Evolutionary conservation across 2,113 vertebrate species (phyloP), one percentile per base, ranked within the genome.

Genomic region (Eonycteris spelaea): DNA sequence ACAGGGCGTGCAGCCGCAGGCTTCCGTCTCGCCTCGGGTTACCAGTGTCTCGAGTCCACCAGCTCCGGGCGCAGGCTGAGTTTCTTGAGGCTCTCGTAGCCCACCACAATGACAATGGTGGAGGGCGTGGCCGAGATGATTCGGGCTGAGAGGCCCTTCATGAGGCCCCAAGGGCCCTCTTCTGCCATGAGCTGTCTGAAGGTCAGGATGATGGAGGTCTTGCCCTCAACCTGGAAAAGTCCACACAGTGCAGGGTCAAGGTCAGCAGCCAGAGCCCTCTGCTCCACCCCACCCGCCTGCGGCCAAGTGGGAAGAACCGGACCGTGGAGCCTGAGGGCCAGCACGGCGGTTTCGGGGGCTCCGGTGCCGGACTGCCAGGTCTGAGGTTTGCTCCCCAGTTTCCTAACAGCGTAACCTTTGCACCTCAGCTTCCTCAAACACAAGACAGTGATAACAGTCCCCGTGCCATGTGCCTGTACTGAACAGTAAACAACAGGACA

Each of bases 21-120:
- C 30, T 91, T 85, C 79, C 90, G 82, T 73, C 28, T 93, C 82
- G 55, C 5, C 18, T 3, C 40, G n/a, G 48, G 75, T 98, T 99
- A 99, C 99, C 99, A 99, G 97, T 99, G 99, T 93, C 99, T 99
- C 0, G 99, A 99, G 86, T 99, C 98, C 21, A 99, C 98, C 96
- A 99, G 98, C 91, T 99, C 99, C 0, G 99, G 99, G 3, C 99
- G 98, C 40, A 99, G 98, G 97, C 99, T 99, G 88, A 99, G 98
- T 92, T 99, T 99, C 99, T 99, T 99, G 95, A 99, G 99, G 0
- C 99, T 99, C 97, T 99, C 99, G 0, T 99, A 99, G 0, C 99
- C 99, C 67, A 99, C 99, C 95, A 99, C 99, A 1, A 99, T 99
- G 98, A 99, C 98, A 0, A 99, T 99, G 79, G 99, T 99, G 11